phyloP scores from a whole-genome alignment of 2,797 vertebrate genomes.

The Rhynchotus rufescens region DNA sequence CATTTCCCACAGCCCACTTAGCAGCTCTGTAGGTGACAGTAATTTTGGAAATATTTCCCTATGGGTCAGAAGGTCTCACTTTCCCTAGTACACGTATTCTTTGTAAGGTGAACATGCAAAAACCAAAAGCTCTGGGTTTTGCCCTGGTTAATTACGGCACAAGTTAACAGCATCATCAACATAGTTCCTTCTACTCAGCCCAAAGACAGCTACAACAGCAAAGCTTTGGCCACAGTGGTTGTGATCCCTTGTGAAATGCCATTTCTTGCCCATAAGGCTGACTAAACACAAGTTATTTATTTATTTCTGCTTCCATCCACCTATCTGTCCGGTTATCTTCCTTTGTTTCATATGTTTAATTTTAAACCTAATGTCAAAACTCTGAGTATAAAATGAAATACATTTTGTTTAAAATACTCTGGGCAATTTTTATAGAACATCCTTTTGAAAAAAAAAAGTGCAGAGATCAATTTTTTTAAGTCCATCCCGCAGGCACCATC shows the following conservation, averaged over 20 bases:
- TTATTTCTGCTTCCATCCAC: slow-evolving; percentile 11
- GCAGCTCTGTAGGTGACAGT: background rate
- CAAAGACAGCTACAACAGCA: background rate
- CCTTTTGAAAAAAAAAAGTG: slow-evolving; percentile 80
- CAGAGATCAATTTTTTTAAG: slow-evolving; percentile 87
- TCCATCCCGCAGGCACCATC: slow-evolving; percentile 84
- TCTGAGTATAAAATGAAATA: slow-evolving; percentile 77
- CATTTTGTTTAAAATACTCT: slow-evolving; percentile 81
- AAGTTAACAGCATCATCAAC: background rate
- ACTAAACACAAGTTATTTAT: background rate
- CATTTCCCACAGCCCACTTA: background rate
- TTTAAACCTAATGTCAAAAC: slow-evolving; percentile 71
- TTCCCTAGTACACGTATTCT: rapidly evolving
- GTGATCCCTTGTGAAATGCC: background rate
- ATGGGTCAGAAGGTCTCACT: background rate
- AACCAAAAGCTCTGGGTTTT: background rate
- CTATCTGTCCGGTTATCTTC: slow-evolving; percentile 52
- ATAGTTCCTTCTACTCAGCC: background rate
- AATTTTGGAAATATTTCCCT: background rate
- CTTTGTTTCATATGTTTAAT: slow-evolving; percentile 70
- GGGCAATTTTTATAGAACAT: slow-evolving; percentile 84
- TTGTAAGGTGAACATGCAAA: background rate
- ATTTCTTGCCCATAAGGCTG: background rate
- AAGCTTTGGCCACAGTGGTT: background rate
- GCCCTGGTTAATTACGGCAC: background rate